A percentile compares a stretch with the other conserved stretches of the same genome.
phyloP scores from a whole-genome alignment of 2,113 vertebrate genomes.

The Nothoprocta pentlandii region DNA sequence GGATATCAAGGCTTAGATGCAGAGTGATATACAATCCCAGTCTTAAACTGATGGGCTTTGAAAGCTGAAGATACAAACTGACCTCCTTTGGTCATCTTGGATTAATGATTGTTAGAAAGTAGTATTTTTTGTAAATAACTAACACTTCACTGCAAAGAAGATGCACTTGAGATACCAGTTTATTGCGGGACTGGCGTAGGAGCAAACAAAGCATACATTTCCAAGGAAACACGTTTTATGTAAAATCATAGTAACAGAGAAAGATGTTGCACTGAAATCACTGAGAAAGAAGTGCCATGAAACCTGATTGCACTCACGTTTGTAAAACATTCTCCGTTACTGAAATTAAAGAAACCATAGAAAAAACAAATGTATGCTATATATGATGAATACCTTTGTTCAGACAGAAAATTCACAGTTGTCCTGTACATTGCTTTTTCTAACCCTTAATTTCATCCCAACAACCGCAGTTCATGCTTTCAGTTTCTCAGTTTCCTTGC shows the following conservation, averaged over 20 bases:
- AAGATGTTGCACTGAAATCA: not conserved
- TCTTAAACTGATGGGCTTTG: not conserved
- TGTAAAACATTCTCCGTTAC: not conserved
- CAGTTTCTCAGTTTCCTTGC: not conserved
- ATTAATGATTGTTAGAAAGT: not conserved
- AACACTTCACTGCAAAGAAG: not conserved
- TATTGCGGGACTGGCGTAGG: not conserved
- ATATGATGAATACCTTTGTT: not conserved
- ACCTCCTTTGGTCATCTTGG: not conserved
- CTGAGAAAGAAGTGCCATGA: not conserved
- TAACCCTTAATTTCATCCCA: not conserved
- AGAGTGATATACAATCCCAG: not conserved
- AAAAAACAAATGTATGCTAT: not conserved
- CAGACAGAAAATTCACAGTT: not conserved
- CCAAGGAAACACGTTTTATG: not conserved
- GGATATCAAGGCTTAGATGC: slow-evolving; percentile 32
- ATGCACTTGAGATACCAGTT: not conserved
- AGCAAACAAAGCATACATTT: not conserved
- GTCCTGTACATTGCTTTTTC: not conserved
- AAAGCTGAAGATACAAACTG: slow-evolving; percentile 3
- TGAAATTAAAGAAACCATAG: not conserved
- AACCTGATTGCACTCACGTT: not conserved
- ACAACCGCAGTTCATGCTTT: not conserved
- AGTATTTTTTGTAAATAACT: not conserved
- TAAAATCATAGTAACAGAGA: not conserved